Conservation (phyloP, 2,797 vertebrate genomes). For the Hafferia zeledoni region DNA sequence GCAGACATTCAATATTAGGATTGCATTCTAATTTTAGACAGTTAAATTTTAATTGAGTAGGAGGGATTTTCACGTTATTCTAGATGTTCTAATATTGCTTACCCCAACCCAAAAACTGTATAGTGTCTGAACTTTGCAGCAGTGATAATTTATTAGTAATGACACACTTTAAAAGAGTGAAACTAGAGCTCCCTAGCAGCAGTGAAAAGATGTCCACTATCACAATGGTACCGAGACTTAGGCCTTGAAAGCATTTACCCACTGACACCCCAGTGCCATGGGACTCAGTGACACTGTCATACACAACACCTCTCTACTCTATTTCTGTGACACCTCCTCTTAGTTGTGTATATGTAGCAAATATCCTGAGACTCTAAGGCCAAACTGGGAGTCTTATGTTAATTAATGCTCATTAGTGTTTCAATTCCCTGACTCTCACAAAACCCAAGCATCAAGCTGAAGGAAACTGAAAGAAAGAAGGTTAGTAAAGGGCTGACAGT, state of each 20-base stretch:
- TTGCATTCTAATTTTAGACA: conserved; percentile 45
- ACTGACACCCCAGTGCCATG: neutral
- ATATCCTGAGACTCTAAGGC: neutral
- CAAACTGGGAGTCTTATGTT: neutral
- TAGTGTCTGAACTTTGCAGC: neutral
- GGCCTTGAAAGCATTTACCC: neutral
- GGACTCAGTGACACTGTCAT: neutral
- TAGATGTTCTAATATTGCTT: neutral
- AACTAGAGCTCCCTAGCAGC: neutral
- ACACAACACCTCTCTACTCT: neutral
- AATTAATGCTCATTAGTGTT: neutral
- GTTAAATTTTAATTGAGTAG: conserved; percentile 52
- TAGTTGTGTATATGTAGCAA: neutral
- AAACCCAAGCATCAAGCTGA: conserved; percentile 64
- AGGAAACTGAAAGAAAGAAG: conserved; percentile 60
- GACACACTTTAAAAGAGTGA: neutral
- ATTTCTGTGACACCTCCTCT: neutral
- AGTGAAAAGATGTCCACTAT: neutral
- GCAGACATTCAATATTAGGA: conserved; percentile 45
- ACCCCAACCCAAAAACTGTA: neutral
- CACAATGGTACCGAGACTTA: neutral
- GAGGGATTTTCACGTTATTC: neutral
- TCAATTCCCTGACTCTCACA: conserved; percentile 57
- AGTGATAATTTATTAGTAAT: neutral
- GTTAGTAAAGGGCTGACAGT: conserved; percentile 61